Conservation (phyloP, 1,140 invertebrate genomes). For the Fopius arisanus region DNA sequence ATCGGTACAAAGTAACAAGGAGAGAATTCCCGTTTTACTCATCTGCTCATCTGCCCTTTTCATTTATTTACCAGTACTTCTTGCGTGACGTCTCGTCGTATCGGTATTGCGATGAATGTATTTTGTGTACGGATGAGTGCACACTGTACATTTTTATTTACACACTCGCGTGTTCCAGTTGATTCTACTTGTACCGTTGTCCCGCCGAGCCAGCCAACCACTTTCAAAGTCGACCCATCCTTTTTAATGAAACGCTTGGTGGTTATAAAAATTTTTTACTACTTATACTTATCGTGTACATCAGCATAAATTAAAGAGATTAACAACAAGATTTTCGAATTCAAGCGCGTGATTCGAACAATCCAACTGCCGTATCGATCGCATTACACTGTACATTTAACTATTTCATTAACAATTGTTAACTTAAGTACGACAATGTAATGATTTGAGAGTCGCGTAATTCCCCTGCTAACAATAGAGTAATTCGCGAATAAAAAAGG, state of each 20-base stretch:
- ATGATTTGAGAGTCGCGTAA: no score
- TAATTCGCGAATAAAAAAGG: no score
- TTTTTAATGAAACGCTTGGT: background rate
- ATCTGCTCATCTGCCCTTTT: constrained; percentile 5
- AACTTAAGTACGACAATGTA: no score
- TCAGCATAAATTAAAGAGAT: background rate
- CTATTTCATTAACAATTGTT: no score
- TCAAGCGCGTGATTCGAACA: no score
- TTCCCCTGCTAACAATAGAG: no score
- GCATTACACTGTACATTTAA: no score
- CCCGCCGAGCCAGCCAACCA: background rate
- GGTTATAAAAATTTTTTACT: background rate
- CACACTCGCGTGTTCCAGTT: constrained; percentile 20
- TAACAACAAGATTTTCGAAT: no score
- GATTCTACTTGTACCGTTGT: constrained; percentile 25
- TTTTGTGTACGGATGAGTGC: background rate
- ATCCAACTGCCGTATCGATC: no score
- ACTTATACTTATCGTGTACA: background rate
- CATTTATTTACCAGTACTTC: background rate
- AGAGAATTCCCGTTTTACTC: constrained; percentile 7
- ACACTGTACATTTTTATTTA: constrained; percentile 20
- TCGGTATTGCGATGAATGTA: background rate
- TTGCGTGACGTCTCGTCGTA: background rate
- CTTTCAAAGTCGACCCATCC: background rate
- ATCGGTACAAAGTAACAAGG: background rate